Conservation (phyloP, 1,140 invertebrate species). For the Panulirus ornatus region DNA sequence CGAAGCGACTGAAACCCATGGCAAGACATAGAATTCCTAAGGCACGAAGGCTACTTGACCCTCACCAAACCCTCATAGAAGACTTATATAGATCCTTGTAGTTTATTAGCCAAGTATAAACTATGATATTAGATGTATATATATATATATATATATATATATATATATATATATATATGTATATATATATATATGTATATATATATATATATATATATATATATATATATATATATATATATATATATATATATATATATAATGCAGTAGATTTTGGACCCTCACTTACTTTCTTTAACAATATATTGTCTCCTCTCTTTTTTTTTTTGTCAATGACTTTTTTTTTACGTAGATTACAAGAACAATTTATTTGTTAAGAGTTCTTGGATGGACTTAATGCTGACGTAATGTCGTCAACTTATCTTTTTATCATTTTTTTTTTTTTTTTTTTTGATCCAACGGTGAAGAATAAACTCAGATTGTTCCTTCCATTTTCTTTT, state of each 20-base stretch:
- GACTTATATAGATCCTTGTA: neutral
- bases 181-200: conserved; percentile 10
- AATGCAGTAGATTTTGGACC: too few relatives aligned
- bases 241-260: conserved; percentile 14
- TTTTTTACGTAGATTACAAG: neutral
- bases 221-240: neutral
- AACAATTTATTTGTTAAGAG: conserved; percentile 20
- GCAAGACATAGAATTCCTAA: neutral
- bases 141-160: conserved; percentile 19
- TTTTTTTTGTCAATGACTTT: conserved; percentile 26
- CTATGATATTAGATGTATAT: conserved; percentile 7
- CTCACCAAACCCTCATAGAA: neutral
- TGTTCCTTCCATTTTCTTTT: too few relatives aligned
- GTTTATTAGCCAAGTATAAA: too few relatives aligned
- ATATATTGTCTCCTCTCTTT: neutral
- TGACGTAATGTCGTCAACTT: too few relatives aligned
- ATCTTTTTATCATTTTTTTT: too few relatives aligned
- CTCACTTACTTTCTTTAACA: neutral
- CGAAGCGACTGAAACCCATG: neutral
- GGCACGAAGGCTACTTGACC: neutral
- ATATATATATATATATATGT: neutral
- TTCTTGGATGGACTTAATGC: too few relatives aligned
- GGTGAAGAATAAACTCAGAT: too few relatives aligned
- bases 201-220: neutral
- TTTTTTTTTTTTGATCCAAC: too few relatives aligned